These are phyloP conservation scores for Stenodema calcarata DNA, from an alignment of 2,888 invertebrate genomes.

Conservation along the genomic window DNA sequence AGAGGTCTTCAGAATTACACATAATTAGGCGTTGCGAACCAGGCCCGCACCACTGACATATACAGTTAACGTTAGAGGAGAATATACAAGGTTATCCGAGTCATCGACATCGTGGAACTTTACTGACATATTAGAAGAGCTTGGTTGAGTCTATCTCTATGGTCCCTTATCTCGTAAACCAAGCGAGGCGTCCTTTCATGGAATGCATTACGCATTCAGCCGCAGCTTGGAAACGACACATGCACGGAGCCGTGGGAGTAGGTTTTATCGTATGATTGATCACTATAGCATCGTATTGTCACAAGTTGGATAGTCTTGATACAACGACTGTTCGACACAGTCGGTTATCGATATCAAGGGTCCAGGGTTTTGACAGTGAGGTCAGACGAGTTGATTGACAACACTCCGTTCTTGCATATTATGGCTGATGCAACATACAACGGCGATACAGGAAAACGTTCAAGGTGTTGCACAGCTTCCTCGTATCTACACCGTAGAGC, in stretches of 20 bases:
- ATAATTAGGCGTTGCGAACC: background rate
- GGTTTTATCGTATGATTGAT: background rate
- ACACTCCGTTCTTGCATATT: background rate
- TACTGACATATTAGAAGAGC: background rate
- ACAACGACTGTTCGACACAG: background rate
- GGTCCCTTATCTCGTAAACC: background rate
- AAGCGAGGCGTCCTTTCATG: background rate
- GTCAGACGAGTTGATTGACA: background rate
- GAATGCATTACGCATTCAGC: background rate
- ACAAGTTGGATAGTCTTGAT: background rate
- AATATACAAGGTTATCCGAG: background rate
- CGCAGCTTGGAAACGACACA: background rate
- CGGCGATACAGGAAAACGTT: background rate
- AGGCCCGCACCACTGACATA: background rate
- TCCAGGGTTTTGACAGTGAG: background rate
- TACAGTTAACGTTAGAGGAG: background rate
- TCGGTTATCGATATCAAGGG: background rate
- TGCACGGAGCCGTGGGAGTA: background rate
- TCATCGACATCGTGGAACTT: background rate
- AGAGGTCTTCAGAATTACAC: background rate
- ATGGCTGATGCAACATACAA: background rate
- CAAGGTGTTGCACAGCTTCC: too few relatives aligned
- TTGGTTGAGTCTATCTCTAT: background rate
- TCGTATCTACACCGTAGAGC: too few relatives aligned
- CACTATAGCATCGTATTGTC: background rate